Evolutionary conservation across 1,140 invertebrate genomes (phyloP).

Genomic region (Drosophila mojavensis): DNA sequence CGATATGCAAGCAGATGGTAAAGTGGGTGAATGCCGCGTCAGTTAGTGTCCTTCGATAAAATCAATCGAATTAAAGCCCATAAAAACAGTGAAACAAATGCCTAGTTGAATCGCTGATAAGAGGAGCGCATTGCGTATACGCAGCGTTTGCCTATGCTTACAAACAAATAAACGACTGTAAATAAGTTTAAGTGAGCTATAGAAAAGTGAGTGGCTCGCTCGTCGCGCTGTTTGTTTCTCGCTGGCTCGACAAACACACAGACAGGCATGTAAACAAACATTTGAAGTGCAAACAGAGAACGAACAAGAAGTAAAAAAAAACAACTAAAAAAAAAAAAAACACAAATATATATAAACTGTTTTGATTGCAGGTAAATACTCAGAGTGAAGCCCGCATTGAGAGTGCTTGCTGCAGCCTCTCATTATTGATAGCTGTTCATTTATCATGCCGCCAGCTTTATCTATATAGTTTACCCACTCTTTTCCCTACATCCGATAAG

Average conservation of each 20-base stretch:
- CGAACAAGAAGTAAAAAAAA: slow-evolving; percentile 14
- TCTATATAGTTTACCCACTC: slow-evolving; percentile 35
- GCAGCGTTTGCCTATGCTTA: slow-evolving; percentile 54
- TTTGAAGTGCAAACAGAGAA: slow-evolving; percentile 52
- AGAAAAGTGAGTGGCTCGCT: slow-evolving; percentile 56
- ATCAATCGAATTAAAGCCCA: slow-evolving; percentile 18
- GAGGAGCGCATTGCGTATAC: slow-evolving; percentile 59
- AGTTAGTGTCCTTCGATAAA: slow-evolving; percentile 47
- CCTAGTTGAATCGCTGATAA: slow-evolving; percentile 23
- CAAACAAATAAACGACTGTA: slow-evolving; percentile 45
- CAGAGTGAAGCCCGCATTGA: slow-evolving; percentile 10
- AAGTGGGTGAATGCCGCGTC: background rate
- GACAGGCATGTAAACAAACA: slow-evolving; percentile 46
- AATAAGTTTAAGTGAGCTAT: slow-evolving; percentile 39
- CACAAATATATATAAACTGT: slow-evolving; percentile 61
- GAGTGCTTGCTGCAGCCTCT: slow-evolving; percentile 33
- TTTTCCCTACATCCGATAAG: slow-evolving; percentile 47
- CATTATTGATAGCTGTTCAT: slow-evolving; percentile 70
- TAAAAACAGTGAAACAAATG: slow-evolving; percentile 18
- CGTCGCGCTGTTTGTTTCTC: slow-evolving; percentile 37
- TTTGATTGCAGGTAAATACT: slow-evolving; percentile 78
- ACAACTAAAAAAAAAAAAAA: slow-evolving; percentile 11
- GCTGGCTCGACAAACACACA: slow-evolving; percentile 33
- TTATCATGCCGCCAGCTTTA: slow-evolving; percentile 72
- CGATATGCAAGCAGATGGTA: background rate